A percentile compares a stretch with the other conserved stretches of the same genome.
phyloP scores from a whole-genome alignment of 2,797 vertebrate genomes.

The Argentina silus region DNA sequence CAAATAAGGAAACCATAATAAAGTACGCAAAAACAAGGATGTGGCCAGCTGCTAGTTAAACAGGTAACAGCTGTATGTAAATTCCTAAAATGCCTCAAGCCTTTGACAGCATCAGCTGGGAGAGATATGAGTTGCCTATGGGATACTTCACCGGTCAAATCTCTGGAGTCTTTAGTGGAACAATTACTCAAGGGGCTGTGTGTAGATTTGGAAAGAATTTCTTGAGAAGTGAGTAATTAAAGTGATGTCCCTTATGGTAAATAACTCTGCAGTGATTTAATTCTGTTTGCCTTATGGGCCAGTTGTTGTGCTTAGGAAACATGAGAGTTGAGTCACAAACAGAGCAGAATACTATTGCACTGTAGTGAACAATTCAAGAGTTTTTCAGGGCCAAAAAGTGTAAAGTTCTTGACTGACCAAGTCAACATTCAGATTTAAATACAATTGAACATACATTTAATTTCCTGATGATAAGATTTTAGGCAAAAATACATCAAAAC shows the following conservation, averaged over 20 bases:
- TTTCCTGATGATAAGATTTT: too few relatives aligned
- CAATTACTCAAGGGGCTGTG: not conserved
- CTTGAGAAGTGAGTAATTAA: not conserved
- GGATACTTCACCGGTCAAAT: conserved; percentile 4
- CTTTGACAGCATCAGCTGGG: conserved; percentile 21
- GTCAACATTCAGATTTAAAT: too few relatives aligned
- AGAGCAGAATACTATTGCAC: too few relatives aligned
- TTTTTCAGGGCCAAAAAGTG: too few relatives aligned
- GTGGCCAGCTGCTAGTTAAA: conserved; percentile 2
- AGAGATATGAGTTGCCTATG: conserved; percentile 5
- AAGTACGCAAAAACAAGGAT: not conserved
- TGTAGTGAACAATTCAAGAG: too few relatives aligned
- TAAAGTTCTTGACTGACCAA: too few relatives aligned
- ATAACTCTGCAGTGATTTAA: not conserved
- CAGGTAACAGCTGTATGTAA: conserved; percentile 24
- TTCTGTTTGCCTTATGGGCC: not conserved
- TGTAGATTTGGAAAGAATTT: conserved; percentile 3
- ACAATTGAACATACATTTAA: too few relatives aligned
- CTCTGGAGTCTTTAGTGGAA: not conserved
- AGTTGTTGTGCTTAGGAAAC: not conserved
- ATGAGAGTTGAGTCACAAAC: not conserved
- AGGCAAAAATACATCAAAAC: too few relatives aligned
- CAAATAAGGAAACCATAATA: not conserved
- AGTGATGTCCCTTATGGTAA: not conserved
- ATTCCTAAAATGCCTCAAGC: conserved; percentile 13